phyloP scores from a whole-genome alignment of 2,888 invertebrate genomes.

The Drepana falcataria region DNA sequence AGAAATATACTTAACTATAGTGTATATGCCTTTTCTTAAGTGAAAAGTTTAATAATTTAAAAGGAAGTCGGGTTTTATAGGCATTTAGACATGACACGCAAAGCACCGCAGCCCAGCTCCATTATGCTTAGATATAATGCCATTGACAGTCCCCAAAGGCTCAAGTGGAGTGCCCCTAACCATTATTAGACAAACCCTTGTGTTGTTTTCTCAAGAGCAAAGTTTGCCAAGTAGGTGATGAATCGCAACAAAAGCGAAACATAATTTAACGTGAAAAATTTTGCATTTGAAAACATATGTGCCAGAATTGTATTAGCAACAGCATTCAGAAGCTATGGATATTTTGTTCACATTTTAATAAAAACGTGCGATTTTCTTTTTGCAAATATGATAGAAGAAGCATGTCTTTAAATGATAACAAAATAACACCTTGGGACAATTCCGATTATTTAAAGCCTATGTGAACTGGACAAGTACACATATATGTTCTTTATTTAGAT shows the following conservation, averaged over 20 bases:
- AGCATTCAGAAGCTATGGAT: not conserved
- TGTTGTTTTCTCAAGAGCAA: slow-evolving; percentile 11
- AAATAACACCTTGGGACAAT: too few species aligned
- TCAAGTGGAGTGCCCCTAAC: slow-evolving; percentile 33
- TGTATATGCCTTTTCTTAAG: slow-evolving; percentile 23
- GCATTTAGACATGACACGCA: slow-evolving; percentile 21
- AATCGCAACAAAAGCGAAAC: not conserved
- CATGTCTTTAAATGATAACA: too few species aligned
- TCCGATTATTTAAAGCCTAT: too few species aligned
- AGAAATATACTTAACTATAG: slow-evolving; percentile 17
- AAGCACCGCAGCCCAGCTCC: slow-evolving; percentile 36
- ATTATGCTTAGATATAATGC: slow-evolving; percentile 44
- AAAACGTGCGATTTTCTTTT: not conserved
- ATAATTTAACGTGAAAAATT: not conserved
- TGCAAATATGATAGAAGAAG: too few species aligned
- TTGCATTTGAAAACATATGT: slow-evolving; percentile 6
- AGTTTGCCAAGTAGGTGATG: slow-evolving; percentile 3
- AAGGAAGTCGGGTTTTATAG: slow-evolving; percentile 52
- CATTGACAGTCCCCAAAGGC: slow-evolving; percentile 52
- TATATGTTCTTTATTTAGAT: too few species aligned
- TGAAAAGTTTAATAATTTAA: slow-evolving; percentile 38
- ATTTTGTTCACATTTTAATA: not conserved
- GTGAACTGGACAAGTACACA: too few species aligned
- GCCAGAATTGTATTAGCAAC: slow-evolving; percentile 7
- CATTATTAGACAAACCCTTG: slow-evolving; percentile 31